Base-by-base conservation (phyloP, 2,888 invertebrate species). In the Chloromyia formosa region DNA sequence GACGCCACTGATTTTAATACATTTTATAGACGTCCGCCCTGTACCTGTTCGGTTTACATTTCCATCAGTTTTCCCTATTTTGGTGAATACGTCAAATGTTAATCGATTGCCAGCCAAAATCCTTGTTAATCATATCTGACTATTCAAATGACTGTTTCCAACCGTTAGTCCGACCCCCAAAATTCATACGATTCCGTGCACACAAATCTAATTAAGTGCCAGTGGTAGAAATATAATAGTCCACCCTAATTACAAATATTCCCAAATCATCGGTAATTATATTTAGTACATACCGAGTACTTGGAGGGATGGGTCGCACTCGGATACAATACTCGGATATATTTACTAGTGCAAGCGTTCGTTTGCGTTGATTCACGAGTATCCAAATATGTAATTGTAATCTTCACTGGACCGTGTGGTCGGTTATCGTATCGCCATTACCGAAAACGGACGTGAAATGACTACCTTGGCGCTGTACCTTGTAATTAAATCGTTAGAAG, bases 381-480 rank as follows among this genome's bases (percentile, higher is more conserved):
- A 62, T 40, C 62, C 2, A 66, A 40, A 49, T 66, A 45, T 49
- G 45, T 66, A 66, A 66, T 66, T 66, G 66, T 45, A 66, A 49
- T 66, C 66, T 66, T 66, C 66, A 66, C 66, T 66, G 66, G 35
- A 45, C 66, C 64, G n/a, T n/a, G 64, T 64, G 45, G 42, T 9
- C 16, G 9, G 45, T 10, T 18, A 42, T 42, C 40, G 61, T 61
- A 61, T 27, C 64, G 27, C 5, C 49, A 22, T 66, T 45, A 22
- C 66, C 66, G 49, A 66, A 66, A 66, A 66, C 49, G 66, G 16
- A 66, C 18, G 49, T 66, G 49, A 12, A 42, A 49, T 45, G 66
- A 20, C 16, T 49, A 45, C 45, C 20, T 10, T 66, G 66, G 2
- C 12, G 20, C 18, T n/a, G 40, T 62, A 62, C 40, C 66, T 20